These are phyloP conservation scores for Chitala chitala DNA, from an alignment of 2,113 vertebrate genomes.

Conservation along the genomic window DNA sequence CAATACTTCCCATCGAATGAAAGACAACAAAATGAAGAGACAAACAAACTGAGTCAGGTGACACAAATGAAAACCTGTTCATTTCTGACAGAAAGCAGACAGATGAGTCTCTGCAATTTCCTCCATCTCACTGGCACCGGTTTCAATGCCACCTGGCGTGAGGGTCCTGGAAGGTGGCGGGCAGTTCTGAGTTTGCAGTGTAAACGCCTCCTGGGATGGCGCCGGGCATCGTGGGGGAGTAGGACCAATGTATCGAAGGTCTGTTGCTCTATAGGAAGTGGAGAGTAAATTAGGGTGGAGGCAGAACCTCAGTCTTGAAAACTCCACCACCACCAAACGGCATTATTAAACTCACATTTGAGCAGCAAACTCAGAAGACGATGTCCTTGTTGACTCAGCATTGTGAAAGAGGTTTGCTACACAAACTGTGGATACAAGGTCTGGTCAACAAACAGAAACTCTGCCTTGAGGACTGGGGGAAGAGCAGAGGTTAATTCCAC, in stretches of 20 bases:
- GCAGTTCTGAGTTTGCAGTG: conserved; percentile 39
- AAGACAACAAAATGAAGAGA: not conserved
- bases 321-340: not conserved
- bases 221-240: conserved; percentile 18
- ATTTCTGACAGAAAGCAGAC: not conserved
- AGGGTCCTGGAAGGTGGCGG: conserved; percentile 31
- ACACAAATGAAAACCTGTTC: not conserved
- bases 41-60: not conserved
- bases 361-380: conserved; percentile 8
- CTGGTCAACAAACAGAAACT: not conserved
- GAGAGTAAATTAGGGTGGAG: not conserved
- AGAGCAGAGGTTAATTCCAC: not conserved
- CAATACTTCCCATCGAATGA: not conserved
- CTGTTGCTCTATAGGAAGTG: conserved; percentile 2
- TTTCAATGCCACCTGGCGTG: not conserved
- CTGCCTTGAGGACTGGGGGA: not conserved
- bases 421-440: not conserved
- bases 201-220: conserved; percentile 46
- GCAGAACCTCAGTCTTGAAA: not conserved
- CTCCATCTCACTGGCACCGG: conserved; percentile 4
- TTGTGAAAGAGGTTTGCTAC: conserved; percentile 5
- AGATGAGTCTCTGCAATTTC: not conserved
- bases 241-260: conserved; percentile 7
- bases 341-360: not conserved
- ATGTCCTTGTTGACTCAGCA: not conserved